These are phyloP conservation scores for Poeciliopsis turneri DNA, from an alignment of 2,797 vertebrate genomes.

Conservation along the genomic window DNA sequence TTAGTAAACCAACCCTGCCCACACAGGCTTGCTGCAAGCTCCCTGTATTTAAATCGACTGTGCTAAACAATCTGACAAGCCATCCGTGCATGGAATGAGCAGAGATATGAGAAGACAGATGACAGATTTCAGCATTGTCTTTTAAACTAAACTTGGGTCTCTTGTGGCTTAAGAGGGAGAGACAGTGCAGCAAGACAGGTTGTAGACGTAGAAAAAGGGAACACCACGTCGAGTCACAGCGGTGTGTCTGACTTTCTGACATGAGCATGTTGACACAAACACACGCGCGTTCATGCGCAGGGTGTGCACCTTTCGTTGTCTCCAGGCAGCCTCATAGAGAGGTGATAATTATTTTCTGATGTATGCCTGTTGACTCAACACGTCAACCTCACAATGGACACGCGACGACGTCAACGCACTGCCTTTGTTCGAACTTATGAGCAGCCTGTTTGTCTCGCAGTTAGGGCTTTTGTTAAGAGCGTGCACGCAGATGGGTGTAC, in stretches of 20 bases:
- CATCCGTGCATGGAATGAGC: constrained; percentile 24
- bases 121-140: constrained; percentile 49
- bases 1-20: constrained; percentile 60
- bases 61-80: constrained; percentile 50
- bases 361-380: constrained; percentile 53
- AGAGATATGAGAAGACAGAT: constrained; percentile 31
- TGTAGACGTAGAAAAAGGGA: constrained; percentile 12
- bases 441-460: constrained; percentile 66
- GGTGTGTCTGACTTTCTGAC: constrained; percentile 53
- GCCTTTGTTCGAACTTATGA: constrained; percentile 56
- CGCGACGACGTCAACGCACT: constrained; percentile 16
- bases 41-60: constrained; percentile 53
- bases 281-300: constrained; percentile 17
- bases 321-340: constrained; percentile 66
- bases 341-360: constrained; percentile 74
- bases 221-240: constrained; percentile 38
- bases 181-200: constrained; percentile 30
- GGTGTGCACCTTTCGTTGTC: constrained; percentile 56
- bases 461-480: constrained; percentile 45
- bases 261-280: constrained; percentile 33
- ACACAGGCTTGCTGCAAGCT: constrained; percentile 59
- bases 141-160: constrained; percentile 44
- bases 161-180: constrained; percentile 54
- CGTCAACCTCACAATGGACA: constrained; percentile 44
- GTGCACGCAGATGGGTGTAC: constrained; percentile 31